These are phyloP conservation scores for Menidia beryllina DNA, from an alignment of 2,113 vertebrate genomes.

Conservation along the genomic window DNA sequence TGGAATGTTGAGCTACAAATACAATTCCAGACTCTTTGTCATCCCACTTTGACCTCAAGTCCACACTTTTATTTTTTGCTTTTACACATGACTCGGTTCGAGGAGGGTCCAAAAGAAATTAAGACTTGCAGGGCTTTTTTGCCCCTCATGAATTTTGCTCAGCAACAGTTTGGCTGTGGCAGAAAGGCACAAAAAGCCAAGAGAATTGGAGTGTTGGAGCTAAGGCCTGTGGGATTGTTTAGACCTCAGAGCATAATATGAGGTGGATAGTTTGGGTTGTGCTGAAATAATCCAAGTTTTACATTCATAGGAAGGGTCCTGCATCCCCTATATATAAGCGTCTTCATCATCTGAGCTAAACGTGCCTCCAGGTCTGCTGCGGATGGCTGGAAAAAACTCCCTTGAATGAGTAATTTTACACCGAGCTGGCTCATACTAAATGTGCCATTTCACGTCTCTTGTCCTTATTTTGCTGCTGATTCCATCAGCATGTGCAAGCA, in stretches of 20 bases:
- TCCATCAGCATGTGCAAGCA: slow-evolving; percentile 1
- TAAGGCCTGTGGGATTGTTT: not conserved
- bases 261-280: slow-evolving; percentile 1
- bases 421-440: not conserved
- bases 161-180: slow-evolving; percentile 8
- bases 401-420: not conserved
- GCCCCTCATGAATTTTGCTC: slow-evolving; percentile 23
- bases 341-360: not conserved
- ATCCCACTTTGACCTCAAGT: not conserved
- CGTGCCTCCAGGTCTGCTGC: not conserved
- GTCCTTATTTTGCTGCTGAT: not conserved
- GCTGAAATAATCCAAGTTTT: slow-evolving; percentile 6
- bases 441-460: not conserved
- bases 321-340: not conserved
- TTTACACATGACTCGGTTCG: slow-evolving; percentile 5
- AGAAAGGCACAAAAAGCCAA: slow-evolving; percentile 29
- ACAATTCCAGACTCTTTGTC: slow-evolving; percentile 4
- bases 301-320: not conserved
- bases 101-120: not conserved
- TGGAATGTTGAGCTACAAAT: too few relatives aligned
- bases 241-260: not conserved
- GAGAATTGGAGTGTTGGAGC: slow-evolving; percentile 6
- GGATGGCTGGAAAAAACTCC: not conserved
- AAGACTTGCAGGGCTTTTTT: slow-evolving; percentile 5
- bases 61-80: not conserved